These are phyloP conservation scores for Apodemus speciosus DNA, from an alignment of 2,113 vertebrate genomes.

Conservation along the genomic window DNA sequence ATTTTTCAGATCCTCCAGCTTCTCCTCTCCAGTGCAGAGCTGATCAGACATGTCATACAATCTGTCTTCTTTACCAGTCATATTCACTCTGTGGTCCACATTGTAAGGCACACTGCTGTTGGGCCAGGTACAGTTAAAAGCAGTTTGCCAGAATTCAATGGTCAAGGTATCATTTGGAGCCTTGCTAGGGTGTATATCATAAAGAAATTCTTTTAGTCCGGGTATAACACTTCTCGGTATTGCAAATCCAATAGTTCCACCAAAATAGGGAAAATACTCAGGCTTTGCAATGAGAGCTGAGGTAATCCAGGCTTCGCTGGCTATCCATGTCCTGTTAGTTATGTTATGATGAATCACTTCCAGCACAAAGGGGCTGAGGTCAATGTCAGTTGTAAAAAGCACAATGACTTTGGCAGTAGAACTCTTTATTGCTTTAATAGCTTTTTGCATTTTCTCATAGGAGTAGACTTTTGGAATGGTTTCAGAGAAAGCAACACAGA, in stretches of 20 bases:
- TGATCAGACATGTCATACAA: too few relatives aligned
- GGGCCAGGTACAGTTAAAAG: too few relatives aligned
- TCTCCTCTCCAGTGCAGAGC: too few relatives aligned
- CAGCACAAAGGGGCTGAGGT: slow-evolving; percentile 87
- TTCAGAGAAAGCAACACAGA: slow-evolving; percentile 92
- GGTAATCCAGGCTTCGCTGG: too few relatives aligned
- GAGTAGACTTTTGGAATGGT: slow-evolving; percentile 88
- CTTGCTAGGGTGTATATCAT: slow-evolving; percentile 83
- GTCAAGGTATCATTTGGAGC: slow-evolving; percentile 72
- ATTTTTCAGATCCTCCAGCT: too few relatives aligned
- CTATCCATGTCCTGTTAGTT: too few relatives aligned
- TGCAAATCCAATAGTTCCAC: slow-evolving; percentile 89
- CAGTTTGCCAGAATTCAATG: too few relatives aligned
- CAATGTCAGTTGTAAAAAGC: slow-evolving; percentile 90
- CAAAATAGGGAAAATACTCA: too few relatives aligned
- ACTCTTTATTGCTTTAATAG: slow-evolving; percentile 81
- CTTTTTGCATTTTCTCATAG: slow-evolving; percentile 83
- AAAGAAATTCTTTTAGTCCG: slow-evolving; percentile 84
- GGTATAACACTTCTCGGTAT: slow-evolving; percentile 84
- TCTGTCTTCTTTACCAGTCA: too few relatives aligned
- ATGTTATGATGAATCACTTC: slow-evolving; percentile 34
- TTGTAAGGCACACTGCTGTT: too few relatives aligned
- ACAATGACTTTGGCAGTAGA: slow-evolving; percentile 90
- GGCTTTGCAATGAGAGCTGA: too few relatives aligned
- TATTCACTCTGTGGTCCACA: too few relatives aligned